Evolutionary conservation across 2,797 vertebrate species (phyloP).

Genomic region (Selene dorsalis): DNA sequence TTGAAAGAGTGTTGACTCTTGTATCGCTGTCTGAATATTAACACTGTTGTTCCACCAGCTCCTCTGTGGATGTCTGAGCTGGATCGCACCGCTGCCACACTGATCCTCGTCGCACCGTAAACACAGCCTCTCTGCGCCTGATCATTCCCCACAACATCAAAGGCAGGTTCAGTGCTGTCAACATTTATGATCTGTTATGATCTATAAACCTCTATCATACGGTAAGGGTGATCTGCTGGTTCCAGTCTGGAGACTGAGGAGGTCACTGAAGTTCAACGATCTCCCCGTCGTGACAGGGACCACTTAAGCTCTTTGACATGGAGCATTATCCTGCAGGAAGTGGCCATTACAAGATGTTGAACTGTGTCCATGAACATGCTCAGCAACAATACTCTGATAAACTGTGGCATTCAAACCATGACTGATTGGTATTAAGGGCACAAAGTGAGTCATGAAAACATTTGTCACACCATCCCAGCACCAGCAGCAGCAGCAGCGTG

Average conservation of each 20-base stretch:
- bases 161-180: not conserved
- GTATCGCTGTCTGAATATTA: constrained; percentile 66
- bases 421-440: too few relatives aligned
- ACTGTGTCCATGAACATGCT: too few relatives aligned
- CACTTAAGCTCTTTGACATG: not conserved
- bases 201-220: not conserved
- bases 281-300: not conserved
- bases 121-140: not conserved
- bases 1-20: constrained; percentile 27
- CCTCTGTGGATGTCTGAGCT: not conserved
- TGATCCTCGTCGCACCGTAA: not conserved
- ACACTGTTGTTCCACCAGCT: constrained; percentile 18
- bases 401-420: too few relatives aligned
- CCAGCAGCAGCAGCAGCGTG: too few relatives aligned
- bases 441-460: too few relatives aligned
- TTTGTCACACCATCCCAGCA: too few relatives aligned
- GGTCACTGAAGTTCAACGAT: not conserved
- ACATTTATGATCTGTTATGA: not conserved
- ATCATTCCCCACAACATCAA: not conserved
- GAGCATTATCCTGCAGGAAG: not conserved
- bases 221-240: too few relatives aligned
- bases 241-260: too few relatives aligned
- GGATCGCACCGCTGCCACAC: not conserved
- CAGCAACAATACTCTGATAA: too few relatives aligned
- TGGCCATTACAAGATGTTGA: not conserved